Evolutionary conservation across 2,797 vertebrate genomes (phyloP).

Genomic region (Acipenser oxyrinchus): DNA sequence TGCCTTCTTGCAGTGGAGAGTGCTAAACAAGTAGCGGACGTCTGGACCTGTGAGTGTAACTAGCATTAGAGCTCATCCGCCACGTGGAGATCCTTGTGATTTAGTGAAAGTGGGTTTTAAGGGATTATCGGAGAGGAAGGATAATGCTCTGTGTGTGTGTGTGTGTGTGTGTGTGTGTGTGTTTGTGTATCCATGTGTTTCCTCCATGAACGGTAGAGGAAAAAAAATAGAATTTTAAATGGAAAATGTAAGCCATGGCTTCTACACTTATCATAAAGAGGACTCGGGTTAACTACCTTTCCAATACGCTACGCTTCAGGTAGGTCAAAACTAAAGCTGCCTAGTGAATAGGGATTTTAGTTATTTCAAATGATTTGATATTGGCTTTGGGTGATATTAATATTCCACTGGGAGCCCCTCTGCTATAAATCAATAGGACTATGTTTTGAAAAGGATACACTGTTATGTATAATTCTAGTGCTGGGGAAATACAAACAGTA

Average conservation of each 20-base stretch:
- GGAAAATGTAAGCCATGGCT: slow-evolving; percentile 36
- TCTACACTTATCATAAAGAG: slow-evolving; percentile 42
- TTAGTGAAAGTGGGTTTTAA: slow-evolving; percentile 42
- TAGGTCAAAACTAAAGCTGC: slow-evolving; percentile 20
- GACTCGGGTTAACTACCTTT: slow-evolving; percentile 27
- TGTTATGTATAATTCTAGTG: too few relatives aligned
- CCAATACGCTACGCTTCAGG: slow-evolving; percentile 42
- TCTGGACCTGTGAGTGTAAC: not conserved
- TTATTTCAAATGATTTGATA: too few relatives aligned
- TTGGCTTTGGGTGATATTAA: too few relatives aligned
- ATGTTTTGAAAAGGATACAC: too few relatives aligned
- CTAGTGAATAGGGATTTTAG: too few relatives aligned
- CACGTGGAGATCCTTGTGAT: slow-evolving; percentile 46
- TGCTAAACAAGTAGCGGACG: not conserved
- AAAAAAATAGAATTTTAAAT: not conserved
- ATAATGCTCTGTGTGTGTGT: slow-evolving; percentile 3
- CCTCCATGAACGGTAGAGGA: not conserved
- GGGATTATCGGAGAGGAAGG: slow-evolving; percentile 34
- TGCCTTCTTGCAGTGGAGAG: not conserved
- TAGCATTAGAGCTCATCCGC: slow-evolving; percentile 19
- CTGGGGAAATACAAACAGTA: too few relatives aligned
- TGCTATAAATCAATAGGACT: too few relatives aligned
- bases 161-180: not conserved
- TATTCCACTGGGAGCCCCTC: too few relatives aligned
- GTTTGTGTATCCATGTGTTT: not conserved